Base-by-base conservation (phyloP, 2,888 invertebrate genomes). In the Aromia moschata region DNA sequence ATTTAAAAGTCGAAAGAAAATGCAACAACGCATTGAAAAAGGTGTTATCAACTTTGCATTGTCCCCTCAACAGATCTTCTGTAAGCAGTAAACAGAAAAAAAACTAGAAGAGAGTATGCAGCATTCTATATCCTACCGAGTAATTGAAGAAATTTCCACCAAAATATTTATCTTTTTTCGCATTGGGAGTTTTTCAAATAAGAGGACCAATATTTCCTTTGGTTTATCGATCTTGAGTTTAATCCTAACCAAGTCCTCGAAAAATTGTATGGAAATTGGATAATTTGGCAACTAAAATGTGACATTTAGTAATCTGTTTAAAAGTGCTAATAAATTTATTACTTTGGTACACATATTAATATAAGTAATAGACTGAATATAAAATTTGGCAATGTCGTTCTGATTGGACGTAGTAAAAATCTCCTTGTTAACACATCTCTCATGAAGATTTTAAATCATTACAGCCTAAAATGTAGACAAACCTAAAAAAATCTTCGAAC, bases 351-450 rank as follows among this genome's bases (percentile, higher is more conserved):
- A 67, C 38, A 56, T 64, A 53, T 67, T 69, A 25, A 69, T 57
- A 55, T 68, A 70, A 18, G 67, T 57, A 16, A 71, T 60, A 36
- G 63, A 58, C 17, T 59, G 64, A 17, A 70, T 59, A 20, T 65
- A 71, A 55, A 56, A 69, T 25, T 64, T 65, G 11, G 68, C 63
- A 12, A 71, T 61, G 49, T 71, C 71, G 46, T 70, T 68, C 30
- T 67, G 65, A 59, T 68, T 69, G 1, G 70, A 69, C n/a, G n/a
- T 10, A 69, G 40, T 38, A 70, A 43, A 46, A 72, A 72, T 45
- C 72, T 56, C 51, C 62, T 67, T 41, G 53, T 52, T 38, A 72
- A 57, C n/a, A 65, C 33, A 41, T 67, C 62, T 47, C 46, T 65
- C 68, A 69, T 68, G 41, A 66, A 72, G 30, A 64, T 60, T 5